phyloP scores from a whole-genome alignment of 2,797 vertebrate species.

The Pangasius larnaudii region DNA sequence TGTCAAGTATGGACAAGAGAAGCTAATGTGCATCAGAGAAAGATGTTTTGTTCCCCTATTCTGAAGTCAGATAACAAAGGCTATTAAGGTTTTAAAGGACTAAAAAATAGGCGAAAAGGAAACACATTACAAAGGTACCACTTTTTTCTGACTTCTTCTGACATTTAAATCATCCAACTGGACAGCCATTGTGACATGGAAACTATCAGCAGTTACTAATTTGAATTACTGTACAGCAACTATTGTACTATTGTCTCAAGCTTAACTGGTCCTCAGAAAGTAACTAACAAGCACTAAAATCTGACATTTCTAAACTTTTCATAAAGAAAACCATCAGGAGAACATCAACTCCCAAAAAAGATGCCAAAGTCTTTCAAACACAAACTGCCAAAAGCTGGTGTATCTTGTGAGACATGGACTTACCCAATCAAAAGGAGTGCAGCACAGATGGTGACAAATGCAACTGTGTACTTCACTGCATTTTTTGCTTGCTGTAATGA shows the following conservation, averaged over 20 bases:
- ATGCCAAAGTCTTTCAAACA: background rate
- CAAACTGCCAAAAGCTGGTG: background rate
- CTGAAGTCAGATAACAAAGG: background rate
- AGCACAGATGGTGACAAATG: conserved; percentile 87
- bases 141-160: background rate
- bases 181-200: background rate
- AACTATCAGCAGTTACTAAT: background rate
- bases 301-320: background rate
- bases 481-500: conserved; percentile 91
- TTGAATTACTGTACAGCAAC: background rate
- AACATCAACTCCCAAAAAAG: background rate
- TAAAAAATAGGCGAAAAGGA: background rate
- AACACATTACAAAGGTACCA: background rate
- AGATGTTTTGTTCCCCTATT: background rate
- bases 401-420: conserved; percentile 65
- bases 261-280: background rate
- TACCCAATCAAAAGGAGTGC: conserved; percentile 95
- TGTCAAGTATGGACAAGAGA: background rate
- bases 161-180: background rate
- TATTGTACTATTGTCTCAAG: background rate
- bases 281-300: background rate
- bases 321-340: background rate
- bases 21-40: background rate
- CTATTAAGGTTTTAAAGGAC: background rate
- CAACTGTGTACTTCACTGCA: conserved; percentile 91